Percentiles rank a stretch among this genome's conserved stretches.
phyloP scores from a whole-genome alignment of 1,140 invertebrate species.

The Coboldia fuscipes region DNA sequence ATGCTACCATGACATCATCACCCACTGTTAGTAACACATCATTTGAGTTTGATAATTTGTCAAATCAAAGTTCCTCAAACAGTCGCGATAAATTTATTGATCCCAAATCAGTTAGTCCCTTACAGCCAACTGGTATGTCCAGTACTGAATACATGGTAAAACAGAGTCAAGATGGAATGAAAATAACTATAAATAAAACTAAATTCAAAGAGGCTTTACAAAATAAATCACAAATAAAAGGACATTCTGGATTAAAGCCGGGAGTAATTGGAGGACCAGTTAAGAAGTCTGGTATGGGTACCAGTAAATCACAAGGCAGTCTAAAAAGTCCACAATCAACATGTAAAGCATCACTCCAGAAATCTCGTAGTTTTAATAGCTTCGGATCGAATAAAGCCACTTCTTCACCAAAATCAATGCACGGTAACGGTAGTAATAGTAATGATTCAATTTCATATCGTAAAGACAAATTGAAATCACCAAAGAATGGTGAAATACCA shows the following conservation, averaged over 20 bases:
- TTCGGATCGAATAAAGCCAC: slow-evolving; percentile 50
- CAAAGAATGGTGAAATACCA: slow-evolving; percentile 5
- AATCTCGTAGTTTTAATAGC: neutral
- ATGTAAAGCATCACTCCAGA: slow-evolving; percentile 8
- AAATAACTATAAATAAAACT: slow-evolving; percentile 76
- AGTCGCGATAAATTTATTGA: no score
- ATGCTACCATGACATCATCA: neutral
- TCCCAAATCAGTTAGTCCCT: no score
- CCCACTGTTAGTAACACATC: neutral
- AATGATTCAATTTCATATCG: no score
- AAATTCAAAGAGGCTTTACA: slow-evolving; percentile 30
- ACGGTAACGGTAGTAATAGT: slow-evolving; percentile 16
- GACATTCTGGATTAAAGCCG: slow-evolving; percentile 63
- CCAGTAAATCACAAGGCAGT: no score
- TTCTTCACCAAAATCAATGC: slow-evolving; percentile 15
- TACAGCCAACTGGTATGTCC: no score
- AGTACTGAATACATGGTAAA: slow-evolving; percentile 63
- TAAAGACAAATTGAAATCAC: no score
- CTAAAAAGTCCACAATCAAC: slow-evolving; percentile 5
- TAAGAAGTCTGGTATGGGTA: slow-evolving; percentile 1
- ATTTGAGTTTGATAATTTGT: neutral
- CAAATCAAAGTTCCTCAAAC: no score
- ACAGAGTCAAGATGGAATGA: slow-evolving; percentile 59
- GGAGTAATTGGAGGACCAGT: slow-evolving; percentile 53
- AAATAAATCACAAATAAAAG: slow-evolving; percentile 40